Percentiles rank a stretch among this genome's conserved stretches.
These are phyloP conservation scores for Tenualosa thibaudeaui DNA, from an alignment of 2,797 vertebrate genomes.

Conservation along the genomic window DNA sequence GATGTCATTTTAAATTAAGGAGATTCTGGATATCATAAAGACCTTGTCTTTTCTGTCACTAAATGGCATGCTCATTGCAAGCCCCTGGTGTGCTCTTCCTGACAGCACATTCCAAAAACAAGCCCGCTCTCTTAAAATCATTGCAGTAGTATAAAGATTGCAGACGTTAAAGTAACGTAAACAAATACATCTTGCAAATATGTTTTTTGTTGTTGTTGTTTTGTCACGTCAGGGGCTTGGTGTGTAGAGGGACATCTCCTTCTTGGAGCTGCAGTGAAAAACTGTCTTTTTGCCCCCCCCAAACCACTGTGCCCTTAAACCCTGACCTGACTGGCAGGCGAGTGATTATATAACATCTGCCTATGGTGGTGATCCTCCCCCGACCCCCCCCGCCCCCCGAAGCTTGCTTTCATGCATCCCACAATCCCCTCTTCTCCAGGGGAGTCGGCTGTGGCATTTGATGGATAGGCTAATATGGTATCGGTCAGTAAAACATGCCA, in stretches of 20 bases:
- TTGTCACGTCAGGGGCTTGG: background rate
- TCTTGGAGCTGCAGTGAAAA: background rate
- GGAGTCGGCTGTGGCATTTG: background rate
- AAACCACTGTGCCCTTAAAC: background rate
- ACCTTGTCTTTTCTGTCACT: conserved; percentile 9
- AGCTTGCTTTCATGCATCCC: background rate
- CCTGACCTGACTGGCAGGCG: background rate
- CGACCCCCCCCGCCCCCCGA: background rate
- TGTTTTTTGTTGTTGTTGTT: background rate
- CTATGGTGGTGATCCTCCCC: background rate
- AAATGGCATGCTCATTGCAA: background rate
- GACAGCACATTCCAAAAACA: background rate
- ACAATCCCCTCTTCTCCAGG: background rate
- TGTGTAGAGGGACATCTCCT: no score
- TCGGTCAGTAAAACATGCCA: conserved; percentile 27
- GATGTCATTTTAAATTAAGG: conserved; percentile 13
- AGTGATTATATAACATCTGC: background rate
- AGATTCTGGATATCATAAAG: background rate
- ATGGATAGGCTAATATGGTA: conserved; percentile 41
- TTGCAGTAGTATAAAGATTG: background rate
- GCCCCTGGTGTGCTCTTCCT: background rate
- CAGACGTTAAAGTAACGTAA: background rate
- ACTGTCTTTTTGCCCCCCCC: background rate
- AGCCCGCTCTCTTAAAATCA: background rate
- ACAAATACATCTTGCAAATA: background rate